A percentile compares a stretch with the other conserved stretches of the same genome.
These are phyloP conservation scores for Acropternis orthonyx DNA, from an alignment of 2,797 vertebrate species.

Conservation along the genomic window DNA sequence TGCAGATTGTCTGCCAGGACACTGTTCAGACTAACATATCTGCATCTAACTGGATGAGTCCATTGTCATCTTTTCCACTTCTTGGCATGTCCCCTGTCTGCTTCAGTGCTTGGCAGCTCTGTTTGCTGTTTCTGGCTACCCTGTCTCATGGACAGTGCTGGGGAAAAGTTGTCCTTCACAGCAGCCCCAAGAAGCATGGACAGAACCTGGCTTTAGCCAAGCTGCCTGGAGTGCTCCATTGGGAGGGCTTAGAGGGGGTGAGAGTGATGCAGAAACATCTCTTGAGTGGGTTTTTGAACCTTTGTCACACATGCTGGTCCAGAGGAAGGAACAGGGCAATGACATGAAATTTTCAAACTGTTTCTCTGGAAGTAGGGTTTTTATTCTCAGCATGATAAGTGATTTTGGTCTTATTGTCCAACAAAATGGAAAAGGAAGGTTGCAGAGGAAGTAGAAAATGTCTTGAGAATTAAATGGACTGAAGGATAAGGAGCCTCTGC, in stretches of 20 bases:
- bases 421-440: neutral
- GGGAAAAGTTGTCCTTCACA: neutral
- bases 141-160: neutral
- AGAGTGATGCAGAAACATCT: neutral
- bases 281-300: neutral
- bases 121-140: neutral
- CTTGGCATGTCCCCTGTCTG: neutral
- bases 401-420: neutral
- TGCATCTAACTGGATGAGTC: neutral
- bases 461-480: neutral
- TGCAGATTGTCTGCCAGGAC: neutral
- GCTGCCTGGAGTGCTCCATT: rapidly evolving
- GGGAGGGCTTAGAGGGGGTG: neutral
- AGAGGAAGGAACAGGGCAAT: neutral
- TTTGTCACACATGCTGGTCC: neutral
- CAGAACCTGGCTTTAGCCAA: neutral
- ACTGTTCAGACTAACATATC: neutral
- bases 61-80: neutral
- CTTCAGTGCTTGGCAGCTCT: neutral
- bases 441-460: neutral
- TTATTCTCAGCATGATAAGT: neutral
- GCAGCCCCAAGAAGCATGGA: neutral
- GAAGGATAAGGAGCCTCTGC: neutral
- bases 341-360: neutral
- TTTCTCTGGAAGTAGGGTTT: neutral